Evolutionary conservation across 2,888 invertebrate genomes (phyloP), one percentile per base, ranked within the genome.

Genomic region (Agonopterix subpropinquella): DNA sequence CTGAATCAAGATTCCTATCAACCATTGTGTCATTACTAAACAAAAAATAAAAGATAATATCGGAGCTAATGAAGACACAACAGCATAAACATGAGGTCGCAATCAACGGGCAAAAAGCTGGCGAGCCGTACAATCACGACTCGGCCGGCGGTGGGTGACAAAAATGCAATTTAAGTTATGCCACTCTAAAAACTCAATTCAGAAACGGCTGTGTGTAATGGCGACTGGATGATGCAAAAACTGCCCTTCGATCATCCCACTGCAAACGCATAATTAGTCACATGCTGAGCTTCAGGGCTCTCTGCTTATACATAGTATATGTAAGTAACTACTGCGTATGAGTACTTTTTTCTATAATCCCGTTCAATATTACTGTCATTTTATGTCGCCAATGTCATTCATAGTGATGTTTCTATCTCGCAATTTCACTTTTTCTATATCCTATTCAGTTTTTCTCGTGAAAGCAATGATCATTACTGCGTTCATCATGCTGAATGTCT

Each of bases 151-250:
- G 67, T 73, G 77, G 79, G 86, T 85, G 86, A 83, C 86, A 84
- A 86, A 85, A 86, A 85, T 86, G 85, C 85, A 82, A 85, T 85
- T 80, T 86, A 78, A 81, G 80, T 77, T 84, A 82, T 83, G 73
- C 73, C 62, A 59, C 55, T 69, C 73, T 77, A 85, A 85, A 85
- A 85, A 84, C 73, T 75, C 73, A 80, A 80, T 81, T 77, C 73
- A 67, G 71, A 73, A 64, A 66, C 68, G 67, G 61, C 57, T 58
- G 62, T 61, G 67, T 67, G 71, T 70, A 76, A 76, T 77, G 74
- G 69, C 67, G 63, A 59, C 54, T 51, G 55, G 45, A 39, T 8
- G 37, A 11, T 43, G 57, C 67, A 85, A 85, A 85, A 85, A 82
- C 70, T 51, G 54, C 56, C 65, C 67, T 67, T 60, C 68, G 76